Evolutionary conservation across 2,113 vertebrate genomes (phyloP), one percentile per base, ranked within the genome.

Genomic region (Ictalurus punctatus): DNA sequence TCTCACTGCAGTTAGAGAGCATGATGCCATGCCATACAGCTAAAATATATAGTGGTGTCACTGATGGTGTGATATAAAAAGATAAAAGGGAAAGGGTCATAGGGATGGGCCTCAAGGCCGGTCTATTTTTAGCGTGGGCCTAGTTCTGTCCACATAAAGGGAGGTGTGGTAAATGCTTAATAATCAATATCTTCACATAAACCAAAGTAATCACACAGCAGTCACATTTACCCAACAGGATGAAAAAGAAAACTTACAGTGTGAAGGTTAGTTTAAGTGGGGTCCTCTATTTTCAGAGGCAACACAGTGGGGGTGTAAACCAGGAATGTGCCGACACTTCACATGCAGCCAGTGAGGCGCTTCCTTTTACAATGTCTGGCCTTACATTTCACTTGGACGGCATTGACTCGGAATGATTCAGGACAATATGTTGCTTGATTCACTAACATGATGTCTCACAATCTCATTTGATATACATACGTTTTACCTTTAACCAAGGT

Each of bases 21-120:
- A 86, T 89, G 86, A 90, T 86, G 44, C 74, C 71, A 65, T 90
- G 92, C 93, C 93, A 93, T 92, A 91, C 90, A 86, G 59, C 86
- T 86, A 92, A 94, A 94, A 94, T 94, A 95, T 93, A 93, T 84
- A 84, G 59, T 83, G 83, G 78, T 90, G 92, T 89, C 92, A 94
- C 94, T 94, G 92, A 94, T 93, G 91, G 93, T 58, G 71, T 67
- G 84, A 59, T 95, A 94, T 92, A 94, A 95, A 95, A 94, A 95
- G 93, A 92, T 86, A 90, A 89, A 92, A 91, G 91, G 91, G 87
- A 92, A 90, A 91, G 74, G 89, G 93, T 91, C 93, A 67, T 87
- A 81, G 63, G 88, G 86, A 81, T 88, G 73, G 73, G 91, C 87
- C 91, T 91, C 90, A 90, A 73, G 58, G 86, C 73, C 21, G 61